Evolutionary conservation across 2,113 vertebrate species (phyloP).

Genomic region (Colistium nudipinnis): DNA sequence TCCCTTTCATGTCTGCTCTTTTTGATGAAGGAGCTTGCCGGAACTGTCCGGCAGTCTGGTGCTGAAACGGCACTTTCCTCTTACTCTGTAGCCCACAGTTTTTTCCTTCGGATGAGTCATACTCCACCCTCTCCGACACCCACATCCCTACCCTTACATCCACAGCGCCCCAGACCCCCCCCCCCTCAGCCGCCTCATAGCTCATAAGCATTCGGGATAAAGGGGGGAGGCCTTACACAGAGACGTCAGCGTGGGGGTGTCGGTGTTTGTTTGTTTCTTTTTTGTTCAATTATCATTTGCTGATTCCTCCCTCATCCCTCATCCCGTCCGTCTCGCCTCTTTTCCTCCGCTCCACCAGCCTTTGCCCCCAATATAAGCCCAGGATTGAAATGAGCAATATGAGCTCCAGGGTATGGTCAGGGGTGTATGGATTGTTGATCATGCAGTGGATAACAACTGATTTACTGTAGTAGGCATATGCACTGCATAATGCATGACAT

Average conservation of each 20-base stretch:
- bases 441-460: slow-evolving; percentile 31
- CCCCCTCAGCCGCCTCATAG: slow-evolving; percentile 22
- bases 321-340: background rate
- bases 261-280: slow-evolving; percentile 11
- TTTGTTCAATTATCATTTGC: slow-evolving; percentile 27
- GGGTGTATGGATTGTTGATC: no score
- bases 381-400: slow-evolving; percentile 37
- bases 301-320: background rate
- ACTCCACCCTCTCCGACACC: slow-evolving; percentile 16
- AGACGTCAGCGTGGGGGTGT: slow-evolving; percentile 44
- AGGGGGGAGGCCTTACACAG: slow-evolving; percentile 47
- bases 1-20: background rate
- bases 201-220: slow-evolving; percentile 48
- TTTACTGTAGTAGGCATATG: slow-evolving; percentile 25
- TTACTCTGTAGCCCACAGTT: slow-evolving; percentile 9
- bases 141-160: slow-evolving; percentile 18
- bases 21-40: slow-evolving; percentile 9
- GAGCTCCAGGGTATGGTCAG: slow-evolving; percentile 30
- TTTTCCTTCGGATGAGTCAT: slow-evolving; percentile 63
- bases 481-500: slow-evolving; percentile 13
- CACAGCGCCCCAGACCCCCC: background rate
- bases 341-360: slow-evolving; percentile 21
- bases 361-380: slow-evolving; percentile 40
- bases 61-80: slow-evolving; percentile 56
- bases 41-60: slow-evolving; percentile 53